These are phyloP conservation scores for Catharus fuscescens DNA, from an alignment of 2,113 vertebrate genomes.

Conservation along the genomic window DNA sequence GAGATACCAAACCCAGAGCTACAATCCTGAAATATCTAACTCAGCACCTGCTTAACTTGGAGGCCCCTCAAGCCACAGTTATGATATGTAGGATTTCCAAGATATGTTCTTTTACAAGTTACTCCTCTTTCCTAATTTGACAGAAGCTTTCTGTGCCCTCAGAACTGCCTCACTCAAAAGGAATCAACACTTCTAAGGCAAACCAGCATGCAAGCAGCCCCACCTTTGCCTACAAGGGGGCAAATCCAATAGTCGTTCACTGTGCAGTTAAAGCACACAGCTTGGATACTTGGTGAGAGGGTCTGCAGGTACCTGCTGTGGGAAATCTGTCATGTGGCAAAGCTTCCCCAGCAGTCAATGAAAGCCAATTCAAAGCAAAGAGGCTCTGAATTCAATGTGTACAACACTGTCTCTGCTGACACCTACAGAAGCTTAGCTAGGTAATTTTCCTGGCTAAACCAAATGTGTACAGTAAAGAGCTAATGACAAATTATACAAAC, in stretches of 20 bases:
- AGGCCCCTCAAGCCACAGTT: not conserved
- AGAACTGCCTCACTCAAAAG: not conserved
- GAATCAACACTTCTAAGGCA: not conserved
- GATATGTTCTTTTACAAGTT: not conserved
- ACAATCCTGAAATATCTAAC: not conserved
- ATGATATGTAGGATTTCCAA: not conserved
- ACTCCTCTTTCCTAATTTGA: not conserved
- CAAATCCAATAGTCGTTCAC: not conserved
- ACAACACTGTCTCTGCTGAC: not conserved
- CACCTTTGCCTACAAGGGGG: not conserved
- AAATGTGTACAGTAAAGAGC: not conserved
- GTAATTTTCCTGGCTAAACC: not conserved
- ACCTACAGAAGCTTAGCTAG: not conserved
- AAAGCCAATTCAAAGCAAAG: not conserved
- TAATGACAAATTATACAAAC: not conserved
- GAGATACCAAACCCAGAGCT: not conserved
- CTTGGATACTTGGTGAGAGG: not conserved
- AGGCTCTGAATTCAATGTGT: not conserved
- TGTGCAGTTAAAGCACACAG: not conserved
- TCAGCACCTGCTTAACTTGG: not conserved
- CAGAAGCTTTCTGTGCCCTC: not conserved
- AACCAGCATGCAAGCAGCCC: not conserved
- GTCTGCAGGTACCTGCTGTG: not conserved
- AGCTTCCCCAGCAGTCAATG: not conserved
- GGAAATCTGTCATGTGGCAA: not conserved